Conservation (phyloP, 2,113 vertebrate species). For the Erpornis zantholeuca region DNA sequence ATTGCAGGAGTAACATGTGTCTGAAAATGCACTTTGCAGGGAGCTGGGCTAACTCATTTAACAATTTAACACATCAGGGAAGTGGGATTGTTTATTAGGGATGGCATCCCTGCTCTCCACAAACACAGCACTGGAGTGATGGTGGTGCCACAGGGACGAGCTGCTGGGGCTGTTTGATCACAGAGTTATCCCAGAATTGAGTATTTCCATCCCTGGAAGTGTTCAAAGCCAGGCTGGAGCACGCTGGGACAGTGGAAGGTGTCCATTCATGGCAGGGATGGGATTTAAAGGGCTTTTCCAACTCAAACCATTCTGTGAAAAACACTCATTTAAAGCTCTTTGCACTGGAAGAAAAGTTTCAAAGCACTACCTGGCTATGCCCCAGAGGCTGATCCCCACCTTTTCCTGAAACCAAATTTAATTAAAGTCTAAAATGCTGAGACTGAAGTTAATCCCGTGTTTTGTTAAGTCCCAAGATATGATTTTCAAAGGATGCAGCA, state of each 20-base stretch:
- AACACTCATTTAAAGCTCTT: not conserved
- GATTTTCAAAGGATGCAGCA: not conserved
- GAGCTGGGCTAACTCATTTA: not conserved
- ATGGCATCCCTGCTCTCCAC: not conserved
- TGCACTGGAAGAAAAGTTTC: not conserved
- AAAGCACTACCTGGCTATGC: not conserved
- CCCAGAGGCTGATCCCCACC: not conserved
- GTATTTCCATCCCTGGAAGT: not conserved
- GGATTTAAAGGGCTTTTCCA: not conserved
- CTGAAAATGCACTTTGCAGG: not conserved
- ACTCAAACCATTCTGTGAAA: not conserved
- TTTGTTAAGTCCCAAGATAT: not conserved
- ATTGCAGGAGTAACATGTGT: not conserved
- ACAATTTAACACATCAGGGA: not conserved
- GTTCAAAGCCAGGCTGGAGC: not conserved
- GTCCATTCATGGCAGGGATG: not conserved
- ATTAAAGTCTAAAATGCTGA: not conserved
- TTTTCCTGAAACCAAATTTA: not conserved
- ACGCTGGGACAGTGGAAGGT: not conserved
- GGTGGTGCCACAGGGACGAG: not conserved
- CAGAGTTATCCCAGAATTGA: not conserved
- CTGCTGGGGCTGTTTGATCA: not conserved
- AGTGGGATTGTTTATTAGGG: not conserved
- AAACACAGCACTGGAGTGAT: rapidly evolving
- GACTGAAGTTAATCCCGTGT: not conserved